phyloP scores from a whole-genome alignment of 2,888 invertebrate genomes.

The Aricia artaxerxes region DNA sequence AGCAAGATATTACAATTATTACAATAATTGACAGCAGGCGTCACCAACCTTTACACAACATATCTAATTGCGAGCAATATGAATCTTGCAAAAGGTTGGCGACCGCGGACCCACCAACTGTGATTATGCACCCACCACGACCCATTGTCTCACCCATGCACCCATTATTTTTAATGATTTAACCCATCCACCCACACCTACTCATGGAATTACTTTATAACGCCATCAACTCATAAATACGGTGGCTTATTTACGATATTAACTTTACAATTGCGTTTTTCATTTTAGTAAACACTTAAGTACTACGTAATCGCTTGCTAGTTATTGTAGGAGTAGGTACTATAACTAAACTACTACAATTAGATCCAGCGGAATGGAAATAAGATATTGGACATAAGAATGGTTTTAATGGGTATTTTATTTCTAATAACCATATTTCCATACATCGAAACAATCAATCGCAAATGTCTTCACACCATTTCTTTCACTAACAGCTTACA shows the following conservation, averaged over 20 bases:
- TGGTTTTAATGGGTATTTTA: no score
- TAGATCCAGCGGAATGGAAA: no score
- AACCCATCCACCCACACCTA: conserved; percentile 66
- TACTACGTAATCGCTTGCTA: not conserved
- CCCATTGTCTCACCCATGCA: conserved; percentile 70
- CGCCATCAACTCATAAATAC: conserved; percentile 18
- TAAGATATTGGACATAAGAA: no score
- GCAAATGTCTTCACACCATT: no score
- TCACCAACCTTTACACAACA: not conserved
- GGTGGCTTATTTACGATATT: conserved; percentile 9
- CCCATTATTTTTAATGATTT: conserved; percentile 73
- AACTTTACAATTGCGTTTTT: not conserved
- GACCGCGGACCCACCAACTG: not conserved
- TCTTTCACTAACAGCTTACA: no score
- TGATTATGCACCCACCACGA: conserved; percentile 43
- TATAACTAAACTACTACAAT: no score
- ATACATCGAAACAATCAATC: no score
- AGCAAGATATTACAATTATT: no score
- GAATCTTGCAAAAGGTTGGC: not conserved
- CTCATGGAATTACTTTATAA: conserved; percentile 19
- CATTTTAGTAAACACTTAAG: not conserved
- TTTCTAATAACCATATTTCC: no score
- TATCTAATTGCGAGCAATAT: not conserved
- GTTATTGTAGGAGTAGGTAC: no score
- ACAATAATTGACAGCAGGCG: no score